A percentile compares a stretch with the other conserved stretches of the same genome.
Conservation (phyloP, 2,888 invertebrate genomes). For the Cephus pulcher region DNA sequence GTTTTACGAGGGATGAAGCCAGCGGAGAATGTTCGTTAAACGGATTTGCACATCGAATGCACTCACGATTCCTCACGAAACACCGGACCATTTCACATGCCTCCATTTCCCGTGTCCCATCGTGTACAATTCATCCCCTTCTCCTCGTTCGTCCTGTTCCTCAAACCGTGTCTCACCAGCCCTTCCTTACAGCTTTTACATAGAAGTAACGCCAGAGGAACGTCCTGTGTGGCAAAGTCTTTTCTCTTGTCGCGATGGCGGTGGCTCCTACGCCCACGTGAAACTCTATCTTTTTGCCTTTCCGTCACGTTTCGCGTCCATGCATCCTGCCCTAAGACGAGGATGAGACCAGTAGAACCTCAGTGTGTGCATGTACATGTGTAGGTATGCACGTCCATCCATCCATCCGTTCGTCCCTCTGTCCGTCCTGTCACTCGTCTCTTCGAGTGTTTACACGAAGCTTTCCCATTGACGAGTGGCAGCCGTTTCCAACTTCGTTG, state of each 20-base stretch:
- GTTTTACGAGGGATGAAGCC: conserved; percentile 40
- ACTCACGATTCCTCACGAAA: conserved; percentile 43
- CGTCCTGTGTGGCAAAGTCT: too few species aligned
- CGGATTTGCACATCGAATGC: conserved; percentile 60
- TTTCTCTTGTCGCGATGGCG: too few species aligned
- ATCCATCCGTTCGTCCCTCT: too few species aligned
- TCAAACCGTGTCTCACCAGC: neutral
- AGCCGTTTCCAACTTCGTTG: neutral
- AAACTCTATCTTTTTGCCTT: too few species aligned
- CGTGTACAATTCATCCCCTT: neutral
- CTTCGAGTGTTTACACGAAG: conserved; percentile 4
- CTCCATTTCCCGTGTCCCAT: too few species aligned
- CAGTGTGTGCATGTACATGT: too few species aligned
- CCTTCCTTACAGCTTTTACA: too few species aligned
- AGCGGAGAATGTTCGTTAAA: conserved; percentile 46
- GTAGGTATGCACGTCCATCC: conserved; percentile 1
- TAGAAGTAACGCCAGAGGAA: too few species aligned
- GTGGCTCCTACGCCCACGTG: too few species aligned
- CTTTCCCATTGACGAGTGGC: conserved; percentile 5
- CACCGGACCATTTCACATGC: conserved; percentile 51
- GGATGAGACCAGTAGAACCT: too few species aligned
- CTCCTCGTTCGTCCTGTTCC: neutral
- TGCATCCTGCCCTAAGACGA: too few species aligned
- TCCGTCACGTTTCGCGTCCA: too few species aligned
- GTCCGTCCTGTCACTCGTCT: conserved; percentile 1